A percentile compares a stretch with the other conserved stretches of the same genome.
Evolutionary conservation across 2,113 vertebrate species (phyloP).

Genomic region (Vimba vimba): DNA sequence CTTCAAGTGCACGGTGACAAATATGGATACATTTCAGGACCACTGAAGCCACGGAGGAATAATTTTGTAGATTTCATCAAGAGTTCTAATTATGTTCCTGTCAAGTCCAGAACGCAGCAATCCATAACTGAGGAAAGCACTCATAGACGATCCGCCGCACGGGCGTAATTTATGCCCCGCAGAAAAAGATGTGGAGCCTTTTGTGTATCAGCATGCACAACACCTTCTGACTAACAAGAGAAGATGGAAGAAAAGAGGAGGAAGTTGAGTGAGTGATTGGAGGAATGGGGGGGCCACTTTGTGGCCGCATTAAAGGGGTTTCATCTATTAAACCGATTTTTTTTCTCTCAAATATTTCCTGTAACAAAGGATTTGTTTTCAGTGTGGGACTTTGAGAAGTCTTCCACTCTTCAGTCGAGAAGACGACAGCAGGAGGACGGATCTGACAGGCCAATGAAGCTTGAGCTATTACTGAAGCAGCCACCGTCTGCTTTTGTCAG

Average conservation of each 20-base stretch:
- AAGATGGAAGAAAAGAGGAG: slow-evolving; percentile 72
- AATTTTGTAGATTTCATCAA: slow-evolving; percentile 95
- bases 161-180: slow-evolving; percentile 84
- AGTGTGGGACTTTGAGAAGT: slow-evolving; percentile 24
- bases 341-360: slow-evolving; percentile 22
- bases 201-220: slow-evolving; percentile 79
- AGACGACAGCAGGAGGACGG: slow-evolving; percentile 5
- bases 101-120: slow-evolving; percentile 89
- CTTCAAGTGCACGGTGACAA: slow-evolving; percentile 79
- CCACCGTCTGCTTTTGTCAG: slow-evolving; percentile 18
- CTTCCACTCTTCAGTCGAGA: slow-evolving; percentile 3
- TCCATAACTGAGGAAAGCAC: slow-evolving; percentile 84
- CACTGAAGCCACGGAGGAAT: slow-evolving; percentile 86
- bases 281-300: slow-evolving; percentile 1
- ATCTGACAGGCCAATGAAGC: slow-evolving; percentile 17
- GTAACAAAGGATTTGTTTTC: slow-evolving; percentile 33
- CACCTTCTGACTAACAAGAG: slow-evolving; percentile 82
- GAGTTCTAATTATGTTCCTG: slow-evolving; percentile 95
- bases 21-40: slow-evolving; percentile 88
- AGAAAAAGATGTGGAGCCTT: slow-evolving; percentile 67
- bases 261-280: slow-evolving; percentile 47
- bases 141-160: slow-evolving; percentile 74
- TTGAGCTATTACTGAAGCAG: slow-evolving; percentile 30
- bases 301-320: slow-evolving; percentile 6
- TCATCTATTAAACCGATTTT: slow-evolving; percentile 25